These are phyloP conservation scores for Ceratina calcarata DNA, from an alignment of 1,140 invertebrate genomes.

Conservation along the genomic window DNA sequence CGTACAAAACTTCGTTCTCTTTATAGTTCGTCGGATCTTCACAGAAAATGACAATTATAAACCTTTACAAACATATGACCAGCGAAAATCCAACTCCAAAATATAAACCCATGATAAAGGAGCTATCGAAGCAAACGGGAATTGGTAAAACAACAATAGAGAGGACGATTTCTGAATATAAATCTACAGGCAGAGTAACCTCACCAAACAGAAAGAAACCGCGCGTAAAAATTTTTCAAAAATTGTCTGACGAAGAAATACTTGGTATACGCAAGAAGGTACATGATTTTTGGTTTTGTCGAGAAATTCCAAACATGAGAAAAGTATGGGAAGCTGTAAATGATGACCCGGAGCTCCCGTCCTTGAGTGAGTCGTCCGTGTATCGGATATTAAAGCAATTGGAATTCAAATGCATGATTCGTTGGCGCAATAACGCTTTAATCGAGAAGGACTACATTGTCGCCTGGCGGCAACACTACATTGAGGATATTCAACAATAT, in stretches of 20 bases:
- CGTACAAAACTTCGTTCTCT: background rate
- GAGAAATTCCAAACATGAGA: background rate
- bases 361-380: background rate
- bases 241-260: background rate
- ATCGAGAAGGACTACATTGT: background rate
- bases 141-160: background rate
- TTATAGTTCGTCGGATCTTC: background rate
- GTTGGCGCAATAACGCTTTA: background rate
- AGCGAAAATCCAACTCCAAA: background rate
- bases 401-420: background rate
- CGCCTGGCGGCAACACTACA: background rate
- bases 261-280: background rate
- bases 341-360: background rate
- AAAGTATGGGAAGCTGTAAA: background rate
- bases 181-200: background rate
- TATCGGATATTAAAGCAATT: too few relatives aligned
- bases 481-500: background rate
- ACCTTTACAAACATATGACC: background rate
- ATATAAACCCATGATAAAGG: background rate
- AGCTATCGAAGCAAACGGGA: background rate
- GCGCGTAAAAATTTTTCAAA: background rate
- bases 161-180: background rate
- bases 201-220: background rate
- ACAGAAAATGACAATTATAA: background rate
- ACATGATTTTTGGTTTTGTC: background rate